Evolutionary conservation across 2,888 invertebrate species (phyloP), one percentile per base, ranked within the genome.

Genomic region (Rambutsinella grinnellia): DNA sequence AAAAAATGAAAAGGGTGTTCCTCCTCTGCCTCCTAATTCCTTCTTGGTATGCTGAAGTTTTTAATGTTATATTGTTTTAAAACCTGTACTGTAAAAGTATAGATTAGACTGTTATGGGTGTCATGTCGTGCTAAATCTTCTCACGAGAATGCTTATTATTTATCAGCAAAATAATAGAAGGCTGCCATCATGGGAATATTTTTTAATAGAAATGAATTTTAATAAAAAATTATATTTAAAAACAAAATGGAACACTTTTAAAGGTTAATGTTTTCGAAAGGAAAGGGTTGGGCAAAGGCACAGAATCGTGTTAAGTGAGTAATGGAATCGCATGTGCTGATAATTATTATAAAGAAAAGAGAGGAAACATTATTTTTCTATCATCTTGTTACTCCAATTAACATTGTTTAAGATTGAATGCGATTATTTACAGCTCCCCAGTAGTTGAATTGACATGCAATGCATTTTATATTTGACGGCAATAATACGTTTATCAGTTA

Each of bases 291-390:
- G n/a, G 36, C 13, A 36, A 36, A 36, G n/a, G n/a, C n/a, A n/a
- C n/a, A n/a, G n/a, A n/a, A n/a, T n/a, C n/a, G n/a, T n/a, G n/a
- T n/a, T 36, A 36, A 36, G 36, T 36, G 36, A 36, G 36, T 5
- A 36, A 13, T 5, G 13, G 36, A 36, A 36, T 62, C 26, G 47
- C 60, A 60, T 46, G 60, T 60, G 60, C 60, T 46, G 46, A 21
- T 60, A 46, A 60, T 60, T 17, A n/a, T 61, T 49, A 23, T 19
- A 10, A 2, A 36, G 44, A 60, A 60, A 60, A 21, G 60, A 46
- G 46, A 60, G 60, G 60, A 60, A 60, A 24, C 46, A 23, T 17
- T 17, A 58, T 21, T 5, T 36, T 62, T 49, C 26, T 62, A 47
- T 49, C 19, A 49, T 47, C 47, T 49, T 47, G 62, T 62, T 49